Percentiles rank a stretch among this genome's conserved stretches.
phyloP scores from a whole-genome alignment of 2,797 vertebrate species.

The Benthosema pterotum region DNA sequence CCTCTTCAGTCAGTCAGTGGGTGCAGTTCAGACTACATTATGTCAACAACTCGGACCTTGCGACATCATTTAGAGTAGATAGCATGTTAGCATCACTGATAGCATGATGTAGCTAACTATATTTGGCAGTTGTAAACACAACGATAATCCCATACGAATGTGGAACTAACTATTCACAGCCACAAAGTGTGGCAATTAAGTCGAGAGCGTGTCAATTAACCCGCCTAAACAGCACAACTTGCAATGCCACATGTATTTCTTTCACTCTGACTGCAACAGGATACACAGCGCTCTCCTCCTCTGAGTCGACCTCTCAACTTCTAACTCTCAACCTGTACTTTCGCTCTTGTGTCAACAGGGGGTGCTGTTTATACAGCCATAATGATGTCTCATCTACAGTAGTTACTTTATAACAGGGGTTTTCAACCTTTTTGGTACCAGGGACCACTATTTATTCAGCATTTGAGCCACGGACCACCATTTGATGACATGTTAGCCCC shows the following conservation, averaged over 20 bases:
- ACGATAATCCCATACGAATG: background rate
- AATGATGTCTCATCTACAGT: too few relatives aligned
- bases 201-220: too few relatives aligned
- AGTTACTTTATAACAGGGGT: too few relatives aligned
- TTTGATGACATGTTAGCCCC: too few relatives aligned
- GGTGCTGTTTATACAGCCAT: constrained; percentile 56
- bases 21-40: constrained; percentile 15
- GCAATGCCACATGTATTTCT: background rate
- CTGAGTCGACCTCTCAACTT: constrained; percentile 66
- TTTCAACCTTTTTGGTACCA: too few relatives aligned
- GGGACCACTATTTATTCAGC: too few relatives aligned
- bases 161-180: background rate
- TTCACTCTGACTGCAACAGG: constrained; percentile 4
- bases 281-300: constrained; percentile 10
- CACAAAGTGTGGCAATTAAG: too few relatives aligned
- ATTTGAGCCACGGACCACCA: too few relatives aligned
- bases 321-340: constrained; percentile 50
- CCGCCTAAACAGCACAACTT: too few relatives aligned
- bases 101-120: constrained; percentile 6
- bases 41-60: constrained; percentile 51
- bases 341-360: constrained; percentile 36
- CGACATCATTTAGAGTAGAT: constrained; percentile 58
- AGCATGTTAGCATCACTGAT: constrained; percentile 27
- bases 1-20: constrained; percentile 11
- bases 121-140: background rate